phyloP scores from a whole-genome alignment of 2,113 vertebrate genomes.

The Felis chaus region DNA sequence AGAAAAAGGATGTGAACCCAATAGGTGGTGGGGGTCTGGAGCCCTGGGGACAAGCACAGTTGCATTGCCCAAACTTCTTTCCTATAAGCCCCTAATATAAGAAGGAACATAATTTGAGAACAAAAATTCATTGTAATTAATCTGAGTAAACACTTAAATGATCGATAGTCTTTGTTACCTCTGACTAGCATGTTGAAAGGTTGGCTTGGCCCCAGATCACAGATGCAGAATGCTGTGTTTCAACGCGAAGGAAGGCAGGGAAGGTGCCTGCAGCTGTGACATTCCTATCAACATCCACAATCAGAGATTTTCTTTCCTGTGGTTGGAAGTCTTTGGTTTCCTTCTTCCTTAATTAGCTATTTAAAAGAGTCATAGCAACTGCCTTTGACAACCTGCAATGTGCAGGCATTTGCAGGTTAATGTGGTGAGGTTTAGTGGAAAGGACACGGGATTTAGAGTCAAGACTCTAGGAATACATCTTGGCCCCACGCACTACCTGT shows the following conservation, averaged over 20 bases:
- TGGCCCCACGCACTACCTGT: neutral
- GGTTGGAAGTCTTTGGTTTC: neutral
- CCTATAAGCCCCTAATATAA: neutral
- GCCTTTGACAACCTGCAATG: neutral
- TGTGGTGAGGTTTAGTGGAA: neutral
- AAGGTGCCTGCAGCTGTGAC: neutral
- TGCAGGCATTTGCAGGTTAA: neutral
- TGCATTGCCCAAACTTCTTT: neutral
- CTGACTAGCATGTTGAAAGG: neutral
- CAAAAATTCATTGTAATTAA: neutral
- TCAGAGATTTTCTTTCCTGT: neutral
- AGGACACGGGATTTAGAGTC: neutral
- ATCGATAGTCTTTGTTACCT: neutral
- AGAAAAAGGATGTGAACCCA: neutral
- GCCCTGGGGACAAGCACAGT: neutral
- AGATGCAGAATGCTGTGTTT: neutral
- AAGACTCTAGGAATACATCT: neutral
- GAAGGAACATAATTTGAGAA: neutral
- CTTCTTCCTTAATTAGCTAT: constrained; percentile 16
- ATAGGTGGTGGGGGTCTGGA: neutral
- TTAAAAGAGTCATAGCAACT: neutral
- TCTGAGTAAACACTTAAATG: neutral
- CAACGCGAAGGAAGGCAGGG: neutral
- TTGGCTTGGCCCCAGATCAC: neutral
- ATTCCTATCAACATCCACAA: neutral